Conservation (phyloP, 1,140 invertebrate genomes). For the Nasonia longicornis region DNA sequence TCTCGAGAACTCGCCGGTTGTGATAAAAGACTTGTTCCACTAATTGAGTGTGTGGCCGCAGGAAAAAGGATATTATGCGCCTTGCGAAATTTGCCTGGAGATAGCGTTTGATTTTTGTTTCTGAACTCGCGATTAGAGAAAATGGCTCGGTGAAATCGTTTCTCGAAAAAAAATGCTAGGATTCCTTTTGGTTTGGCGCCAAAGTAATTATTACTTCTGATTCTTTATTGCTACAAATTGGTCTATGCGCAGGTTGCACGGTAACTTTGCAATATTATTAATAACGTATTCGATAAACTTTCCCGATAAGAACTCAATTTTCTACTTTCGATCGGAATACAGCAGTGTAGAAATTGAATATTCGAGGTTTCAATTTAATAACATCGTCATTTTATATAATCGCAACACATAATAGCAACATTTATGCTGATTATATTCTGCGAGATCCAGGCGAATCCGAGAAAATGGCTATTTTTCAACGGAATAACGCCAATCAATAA, state of each 20-base stretch:
- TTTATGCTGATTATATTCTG: neutral
- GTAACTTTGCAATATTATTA: no score
- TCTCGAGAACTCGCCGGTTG: neutral
- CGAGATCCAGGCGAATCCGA: neutral
- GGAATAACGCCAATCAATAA: no score
- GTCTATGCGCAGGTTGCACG: neutral
- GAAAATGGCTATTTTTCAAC: no score
- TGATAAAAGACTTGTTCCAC: conserved; percentile 16
- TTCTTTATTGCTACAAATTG: neutral
- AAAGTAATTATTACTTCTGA: neutral
- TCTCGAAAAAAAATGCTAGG: no score
- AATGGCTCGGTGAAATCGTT: neutral
- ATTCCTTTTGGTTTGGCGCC: neutral
- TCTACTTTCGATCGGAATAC: no score
- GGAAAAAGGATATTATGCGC: neutral
- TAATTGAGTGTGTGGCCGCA: neutral
- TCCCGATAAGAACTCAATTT: no score
- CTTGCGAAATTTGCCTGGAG: neutral
- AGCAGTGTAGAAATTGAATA: neutral
- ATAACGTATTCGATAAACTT: no score
- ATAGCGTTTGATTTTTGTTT: neutral
- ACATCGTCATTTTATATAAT: neutral
- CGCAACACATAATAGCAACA: neutral
- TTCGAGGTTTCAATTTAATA: neutral
- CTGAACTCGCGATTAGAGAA: neutral